Evolutionary conservation across 2,888 invertebrate species (phyloP).

Genomic region (Tetragonisca angustula): DNA sequence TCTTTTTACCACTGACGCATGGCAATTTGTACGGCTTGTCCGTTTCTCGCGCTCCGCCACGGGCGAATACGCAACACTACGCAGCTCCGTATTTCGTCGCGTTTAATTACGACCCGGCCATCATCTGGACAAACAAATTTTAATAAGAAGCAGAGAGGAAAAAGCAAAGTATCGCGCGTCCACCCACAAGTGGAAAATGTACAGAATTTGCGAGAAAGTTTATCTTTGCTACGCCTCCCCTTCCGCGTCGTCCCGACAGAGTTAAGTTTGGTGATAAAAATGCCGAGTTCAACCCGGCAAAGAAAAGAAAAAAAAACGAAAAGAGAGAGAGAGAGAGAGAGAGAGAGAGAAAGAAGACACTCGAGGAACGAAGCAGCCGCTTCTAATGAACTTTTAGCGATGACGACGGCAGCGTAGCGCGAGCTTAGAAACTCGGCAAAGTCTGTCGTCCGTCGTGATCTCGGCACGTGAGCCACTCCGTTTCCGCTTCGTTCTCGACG

Average conservation of each 20-base stretch:
- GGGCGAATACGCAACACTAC: constrained; percentile 29
- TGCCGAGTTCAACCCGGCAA: background rate
- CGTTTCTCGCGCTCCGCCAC: background rate
- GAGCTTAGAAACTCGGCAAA: constrained; percentile 33
- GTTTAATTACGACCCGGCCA: constrained; percentile 11
- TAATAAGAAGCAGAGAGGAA: too few species aligned
- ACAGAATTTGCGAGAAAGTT: background rate
- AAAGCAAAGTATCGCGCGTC: too few species aligned
- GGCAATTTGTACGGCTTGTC: constrained; percentile 49
- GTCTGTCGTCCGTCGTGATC: constrained; percentile 71
- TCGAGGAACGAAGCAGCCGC: background rate
- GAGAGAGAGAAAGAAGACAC: background rate
- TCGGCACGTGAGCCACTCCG: constrained; percentile 43
- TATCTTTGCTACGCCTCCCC: background rate
- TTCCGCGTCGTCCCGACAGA: background rate
- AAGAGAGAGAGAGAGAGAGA: background rate
- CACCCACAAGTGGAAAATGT: background rate
- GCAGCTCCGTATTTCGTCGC: background rate
- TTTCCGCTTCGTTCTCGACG: constrained; percentile 41
- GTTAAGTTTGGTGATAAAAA: constrained; percentile 16
- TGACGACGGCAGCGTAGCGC: background rate
- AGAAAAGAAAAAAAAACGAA: background rate
- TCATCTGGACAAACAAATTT: background rate
- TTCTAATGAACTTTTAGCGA: constrained; percentile 39
- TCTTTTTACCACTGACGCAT: constrained; percentile 25